Conservation (phyloP, 1,140 invertebrate genomes). For the Drosophila malerkotliana region DNA sequence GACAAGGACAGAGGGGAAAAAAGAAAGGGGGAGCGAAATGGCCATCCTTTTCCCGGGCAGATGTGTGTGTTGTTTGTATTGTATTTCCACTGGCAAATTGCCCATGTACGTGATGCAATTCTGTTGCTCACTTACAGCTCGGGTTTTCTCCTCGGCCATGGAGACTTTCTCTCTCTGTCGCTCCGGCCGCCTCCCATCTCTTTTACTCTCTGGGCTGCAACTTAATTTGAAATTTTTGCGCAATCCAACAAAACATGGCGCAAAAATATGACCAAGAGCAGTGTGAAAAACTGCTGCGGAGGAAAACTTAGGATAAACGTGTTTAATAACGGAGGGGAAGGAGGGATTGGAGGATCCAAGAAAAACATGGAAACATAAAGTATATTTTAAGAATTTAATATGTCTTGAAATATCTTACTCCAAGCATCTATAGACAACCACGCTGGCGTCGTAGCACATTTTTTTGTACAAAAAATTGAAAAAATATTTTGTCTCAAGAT, state of each 20-base stretch:
- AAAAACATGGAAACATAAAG: neutral
- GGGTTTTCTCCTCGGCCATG: slow-evolving; percentile 4
- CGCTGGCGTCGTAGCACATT: too few species aligned
- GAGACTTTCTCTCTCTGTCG: slow-evolving; percentile 3
- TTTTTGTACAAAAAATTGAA: too few species aligned
- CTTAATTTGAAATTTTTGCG: slow-evolving; percentile 83
- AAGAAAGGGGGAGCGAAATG: slow-evolving; percentile 4
- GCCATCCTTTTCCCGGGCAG: slow-evolving; percentile 58
- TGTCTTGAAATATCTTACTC: neutral
- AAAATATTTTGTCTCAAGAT: too few species aligned
- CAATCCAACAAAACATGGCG: slow-evolving; percentile 79
- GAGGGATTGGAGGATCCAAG: slow-evolving; percentile 6
- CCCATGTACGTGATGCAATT: slow-evolving; percentile 82
- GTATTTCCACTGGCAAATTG: slow-evolving; percentile 75
- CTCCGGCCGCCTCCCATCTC: neutral
- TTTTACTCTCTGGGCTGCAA: slow-evolving; percentile 49
- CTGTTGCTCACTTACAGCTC: slow-evolving; percentile 76
- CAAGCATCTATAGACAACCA: too few species aligned
- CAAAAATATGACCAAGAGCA: slow-evolving; percentile 74
- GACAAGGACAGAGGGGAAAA: slow-evolving; percentile 10
- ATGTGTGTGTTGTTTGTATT: slow-evolving; percentile 63
- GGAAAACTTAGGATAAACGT: slow-evolving; percentile 82
- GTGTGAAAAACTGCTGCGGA: slow-evolving; percentile 75
- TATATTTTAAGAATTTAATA: slow-evolving; percentile 16
- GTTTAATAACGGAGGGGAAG: slow-evolving; percentile 65